Base-by-base conservation (phyloP, 2,888 invertebrate genomes). In the Nebria salina region DNA sequence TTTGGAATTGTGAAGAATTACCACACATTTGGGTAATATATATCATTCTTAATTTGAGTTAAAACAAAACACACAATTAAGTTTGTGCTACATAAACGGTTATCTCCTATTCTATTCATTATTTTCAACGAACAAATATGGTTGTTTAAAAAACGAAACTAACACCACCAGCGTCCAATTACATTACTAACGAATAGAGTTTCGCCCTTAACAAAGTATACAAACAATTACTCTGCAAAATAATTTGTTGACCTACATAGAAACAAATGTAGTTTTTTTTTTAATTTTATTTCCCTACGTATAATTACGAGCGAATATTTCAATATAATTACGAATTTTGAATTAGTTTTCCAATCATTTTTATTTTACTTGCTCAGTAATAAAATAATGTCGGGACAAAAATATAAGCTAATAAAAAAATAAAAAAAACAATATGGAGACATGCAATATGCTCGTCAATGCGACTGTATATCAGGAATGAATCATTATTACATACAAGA, bases 381-480 rank as follows among this genome's bases (percentile, higher is more conserved):
- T 54, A 54, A 54, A 54, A 54, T 7, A 20, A 20, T 20, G 20
- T 20, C 20, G 20, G 20, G 20, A 20, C 20, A 20, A 20, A 20
- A 20, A 20, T 20, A 20, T 20, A 20, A 20, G 1, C 20, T 0
- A 20, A 54, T 54, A 13, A 54, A 54, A 8, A 7, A 54, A 54
- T 3, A 1, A 54, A 3, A 54, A 0, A 68, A 4, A 25, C 2
- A 7, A 68, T 68, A 25, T 9, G 13, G 20, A 13, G 68, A 26
- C 68, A 68, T 68, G 68, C 68, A 68, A 68, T 68, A 68, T 25
- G 68, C 68, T 68, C 68, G 26, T 68, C 26, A 68, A 54, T 54
- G 8, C 7, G 8, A 54, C 11, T 54, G 54, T 54, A 5, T 34
- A 34, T 34, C 34, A 2, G 34, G 5, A 34, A 34, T 34, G 34